Evolutionary conservation across 1,140 invertebrate species (phyloP).

Genomic region (Leptinotarsa texana): DNA sequence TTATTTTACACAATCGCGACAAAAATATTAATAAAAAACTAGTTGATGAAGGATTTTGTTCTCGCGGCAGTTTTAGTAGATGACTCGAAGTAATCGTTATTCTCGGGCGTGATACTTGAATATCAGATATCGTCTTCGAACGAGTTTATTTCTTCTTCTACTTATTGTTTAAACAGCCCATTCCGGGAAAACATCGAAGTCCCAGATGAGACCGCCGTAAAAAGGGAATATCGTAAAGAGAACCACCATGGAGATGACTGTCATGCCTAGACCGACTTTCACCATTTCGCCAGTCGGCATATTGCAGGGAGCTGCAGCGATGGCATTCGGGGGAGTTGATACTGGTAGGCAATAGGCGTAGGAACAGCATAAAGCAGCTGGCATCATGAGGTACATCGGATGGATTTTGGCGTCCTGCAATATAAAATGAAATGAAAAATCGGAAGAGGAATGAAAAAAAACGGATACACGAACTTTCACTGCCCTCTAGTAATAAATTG

Average conservation of each 20-base stretch:
- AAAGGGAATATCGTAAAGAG: slow-evolving; percentile 53
- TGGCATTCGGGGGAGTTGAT: slow-evolving; percentile 89
- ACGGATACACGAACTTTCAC: too few species aligned
- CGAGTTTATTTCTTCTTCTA: not conserved
- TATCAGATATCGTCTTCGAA: too few species aligned
- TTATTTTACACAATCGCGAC: too few species aligned
- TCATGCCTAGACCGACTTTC: slow-evolving; percentile 52
- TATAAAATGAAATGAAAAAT: too few species aligned
- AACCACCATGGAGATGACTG: slow-evolving; percentile 52
- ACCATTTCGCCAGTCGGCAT: slow-evolving; percentile 80
- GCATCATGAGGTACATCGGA: slow-evolving; percentile 87
- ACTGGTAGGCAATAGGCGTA: slow-evolving; percentile 79
- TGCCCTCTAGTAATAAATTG: too few species aligned
- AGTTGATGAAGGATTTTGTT: too few species aligned
- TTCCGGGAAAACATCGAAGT: slow-evolving; percentile 61
- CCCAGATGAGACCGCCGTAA: slow-evolving; percentile 61
- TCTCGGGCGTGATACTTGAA: too few species aligned
- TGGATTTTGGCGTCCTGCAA: slow-evolving; percentile 61
- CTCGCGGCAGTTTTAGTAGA: too few species aligned
- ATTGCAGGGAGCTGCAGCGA: slow-evolving; percentile 80
- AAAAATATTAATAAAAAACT: too few species aligned
- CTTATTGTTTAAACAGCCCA: slow-evolving; percentile 47
- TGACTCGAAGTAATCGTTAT: too few species aligned
- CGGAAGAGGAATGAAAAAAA: too few species aligned
- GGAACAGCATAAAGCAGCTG: slow-evolving; percentile 78